Conservation (phyloP, 2,113 vertebrate genomes). For the Candoia aspera region DNA sequence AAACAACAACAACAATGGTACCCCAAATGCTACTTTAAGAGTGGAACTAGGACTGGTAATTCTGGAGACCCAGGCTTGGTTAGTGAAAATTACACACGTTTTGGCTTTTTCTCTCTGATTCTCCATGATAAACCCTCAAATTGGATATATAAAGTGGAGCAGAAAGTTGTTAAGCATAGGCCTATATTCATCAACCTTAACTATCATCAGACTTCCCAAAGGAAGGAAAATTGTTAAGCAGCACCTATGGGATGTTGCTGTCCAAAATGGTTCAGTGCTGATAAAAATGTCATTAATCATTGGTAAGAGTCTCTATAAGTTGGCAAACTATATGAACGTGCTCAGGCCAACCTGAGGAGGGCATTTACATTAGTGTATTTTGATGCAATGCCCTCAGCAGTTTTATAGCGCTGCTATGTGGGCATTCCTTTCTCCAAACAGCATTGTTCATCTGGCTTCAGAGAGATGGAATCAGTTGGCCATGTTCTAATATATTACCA, state of each 20-base stretch:
- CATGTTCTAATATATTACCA: not conserved
- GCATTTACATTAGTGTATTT: not conserved
- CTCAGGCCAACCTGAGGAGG: not conserved
- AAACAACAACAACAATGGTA: too few species aligned
- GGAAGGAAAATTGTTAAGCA: not conserved
- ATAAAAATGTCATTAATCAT: not conserved
- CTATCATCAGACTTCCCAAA: not conserved
- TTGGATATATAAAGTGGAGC: not conserved
- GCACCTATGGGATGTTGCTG: not conserved
- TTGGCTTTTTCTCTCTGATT: not conserved
- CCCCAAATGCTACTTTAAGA: not conserved
- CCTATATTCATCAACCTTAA: not conserved
- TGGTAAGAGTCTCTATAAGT: not conserved
- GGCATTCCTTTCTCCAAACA: not conserved
- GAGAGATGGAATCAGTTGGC: not conserved
- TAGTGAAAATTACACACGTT: not conserved
- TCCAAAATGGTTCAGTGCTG: not conserved
- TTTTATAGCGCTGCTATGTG: not conserved
- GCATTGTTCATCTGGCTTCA: not conserved
- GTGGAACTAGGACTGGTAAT: not conserved
- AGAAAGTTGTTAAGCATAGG: not conserved
- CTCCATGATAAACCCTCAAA: not conserved
- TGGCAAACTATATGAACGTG: not conserved
- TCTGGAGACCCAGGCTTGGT: not conserved
- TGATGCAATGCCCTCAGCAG: not conserved